Conservation (phyloP, 2,888 invertebrate genomes). For the Rhingia campestris region DNA sequence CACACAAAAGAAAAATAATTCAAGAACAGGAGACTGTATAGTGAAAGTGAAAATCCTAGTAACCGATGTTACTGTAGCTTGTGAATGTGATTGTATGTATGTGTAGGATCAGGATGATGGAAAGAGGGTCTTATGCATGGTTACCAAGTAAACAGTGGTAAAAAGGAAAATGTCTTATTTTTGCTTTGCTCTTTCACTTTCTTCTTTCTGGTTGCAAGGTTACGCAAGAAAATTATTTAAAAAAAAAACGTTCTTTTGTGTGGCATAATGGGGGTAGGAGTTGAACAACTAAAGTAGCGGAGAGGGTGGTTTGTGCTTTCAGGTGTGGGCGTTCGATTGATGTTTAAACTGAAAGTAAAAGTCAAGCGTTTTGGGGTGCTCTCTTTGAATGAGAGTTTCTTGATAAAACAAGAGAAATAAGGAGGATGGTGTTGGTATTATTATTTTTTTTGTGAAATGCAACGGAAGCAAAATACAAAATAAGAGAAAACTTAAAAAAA, state of each 20-base stretch:
- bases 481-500: not conserved
- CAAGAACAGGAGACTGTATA: slow-evolving; percentile 47
- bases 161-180: slow-evolving; percentile 28
- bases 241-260: slow-evolving; percentile 28
- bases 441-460: slow-evolving; percentile 15
- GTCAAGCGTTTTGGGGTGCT: slow-evolving; percentile 40
- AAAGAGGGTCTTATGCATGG: slow-evolving; percentile 47
- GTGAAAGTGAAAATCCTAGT: slow-evolving; percentile 68
- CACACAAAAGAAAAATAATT: slow-evolving; percentile 55
- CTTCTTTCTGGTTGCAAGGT: slow-evolving; percentile 66
- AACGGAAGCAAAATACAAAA: not conserved
- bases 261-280: slow-evolving; percentile 16
- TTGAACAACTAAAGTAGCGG: slow-evolving; percentile 10
- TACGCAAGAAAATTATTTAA: slow-evolving; percentile 60
- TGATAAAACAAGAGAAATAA: not conserved
- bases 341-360: slow-evolving; percentile 24
- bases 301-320: not conserved
- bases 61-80: slow-evolving; percentile 44
- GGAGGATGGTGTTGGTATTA: not conserved
- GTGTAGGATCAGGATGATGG: slow-evolving; percentile 17
- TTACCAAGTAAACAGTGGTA: slow-evolving; percentile 63
- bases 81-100: slow-evolving; percentile 5
- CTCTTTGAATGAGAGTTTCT: slow-evolving; percentile 44
- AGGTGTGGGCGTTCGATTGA: slow-evolving; percentile 30
- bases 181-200: slow-evolving; percentile 52